phyloP scores from a whole-genome alignment of 2,888 invertebrate species.

The Sycophila texana region DNA sequence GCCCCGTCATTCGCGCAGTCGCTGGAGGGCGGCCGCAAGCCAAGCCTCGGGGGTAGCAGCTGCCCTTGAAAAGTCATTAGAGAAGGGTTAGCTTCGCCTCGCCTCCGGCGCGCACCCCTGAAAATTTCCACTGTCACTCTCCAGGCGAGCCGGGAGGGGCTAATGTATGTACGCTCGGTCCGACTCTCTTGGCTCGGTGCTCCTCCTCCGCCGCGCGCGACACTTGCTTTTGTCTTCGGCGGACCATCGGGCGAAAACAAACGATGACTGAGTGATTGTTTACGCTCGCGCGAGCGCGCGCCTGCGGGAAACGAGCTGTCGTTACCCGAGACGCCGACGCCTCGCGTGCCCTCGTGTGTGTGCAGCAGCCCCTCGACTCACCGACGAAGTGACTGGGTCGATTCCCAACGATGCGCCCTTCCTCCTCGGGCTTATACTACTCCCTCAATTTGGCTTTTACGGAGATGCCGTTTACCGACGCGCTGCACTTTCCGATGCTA shows the following conservation, averaged over 20 bases:
- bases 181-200: background rate
- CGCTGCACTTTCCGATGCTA: too few species aligned
- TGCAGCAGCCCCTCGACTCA: background rate
- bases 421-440: background rate
- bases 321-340: background rate
- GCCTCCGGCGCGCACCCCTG: background rate
- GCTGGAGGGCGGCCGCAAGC: slow-evolving; percentile 27
- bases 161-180: too few species aligned
- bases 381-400: background rate
- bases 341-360: background rate
- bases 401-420: background rate
- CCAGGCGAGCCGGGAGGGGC: background rate
- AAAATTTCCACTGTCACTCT: slow-evolving; percentile 40
- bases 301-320: background rate
- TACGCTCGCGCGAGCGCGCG: background rate
- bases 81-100: slow-evolving; percentile 2
- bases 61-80: slow-evolving; percentile 55
- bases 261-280: slow-evolving; percentile 20
- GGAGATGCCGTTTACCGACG: too few species aligned
- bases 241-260: slow-evolving; percentile 24
- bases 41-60: slow-evolving; percentile 33
- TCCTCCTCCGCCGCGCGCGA: background rate
- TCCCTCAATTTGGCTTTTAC: too few species aligned
- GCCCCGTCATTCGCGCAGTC: slow-evolving; percentile 11
- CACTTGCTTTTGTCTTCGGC: slow-evolving; percentile 29